A percentile compares a stretch with the other conserved stretches of the same genome.
These are phyloP conservation scores for Elgonia sp. DNA, from an alignment of 2,888 invertebrate species.

Conservation along the genomic window DNA sequence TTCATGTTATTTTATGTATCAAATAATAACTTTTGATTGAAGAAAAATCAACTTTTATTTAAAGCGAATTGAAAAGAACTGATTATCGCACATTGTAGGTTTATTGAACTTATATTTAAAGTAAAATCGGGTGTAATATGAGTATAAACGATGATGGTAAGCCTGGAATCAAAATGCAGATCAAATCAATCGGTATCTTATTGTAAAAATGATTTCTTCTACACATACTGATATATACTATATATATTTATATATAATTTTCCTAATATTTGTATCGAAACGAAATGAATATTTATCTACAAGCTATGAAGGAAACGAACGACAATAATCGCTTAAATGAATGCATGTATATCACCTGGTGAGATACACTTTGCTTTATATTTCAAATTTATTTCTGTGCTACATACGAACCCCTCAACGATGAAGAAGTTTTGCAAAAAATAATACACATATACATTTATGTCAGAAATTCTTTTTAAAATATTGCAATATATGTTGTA, in stretches of 20 bases:
- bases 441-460: constrained; percentile 65
- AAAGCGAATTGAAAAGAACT: constrained; percentile 3
- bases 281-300: constrained; percentile 68
- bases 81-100: constrained; percentile 16
- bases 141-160: constrained; percentile 39
- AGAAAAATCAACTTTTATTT: no score
- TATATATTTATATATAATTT: constrained; percentile 70
- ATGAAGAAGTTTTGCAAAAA: constrained; percentile 72
- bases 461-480: constrained; percentile 37
- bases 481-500: constrained; percentile 64
- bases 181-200: constrained; percentile 61
- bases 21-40: constrained; percentile 3
- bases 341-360: constrained; percentile 61
- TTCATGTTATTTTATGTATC: no score
- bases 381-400: constrained; percentile 74
- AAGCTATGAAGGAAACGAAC: constrained; percentile 73
- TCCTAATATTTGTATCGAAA: constrained; percentile 62
- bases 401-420: constrained; percentile 70
- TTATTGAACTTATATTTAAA: constrained; percentile 49
- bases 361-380: constrained; percentile 65
- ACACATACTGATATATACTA: constrained; percentile 68
- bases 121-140: constrained; percentile 28
- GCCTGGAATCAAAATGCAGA: constrained; percentile 32
- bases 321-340: constrained; percentile 66
- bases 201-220: constrained; percentile 57